Percentiles rank a stretch among this genome's conserved stretches.
These are phyloP conservation scores for Poeciliopsis occidentalis DNA, from an alignment of 2,113 vertebrate species.

Conservation along the genomic window DNA sequence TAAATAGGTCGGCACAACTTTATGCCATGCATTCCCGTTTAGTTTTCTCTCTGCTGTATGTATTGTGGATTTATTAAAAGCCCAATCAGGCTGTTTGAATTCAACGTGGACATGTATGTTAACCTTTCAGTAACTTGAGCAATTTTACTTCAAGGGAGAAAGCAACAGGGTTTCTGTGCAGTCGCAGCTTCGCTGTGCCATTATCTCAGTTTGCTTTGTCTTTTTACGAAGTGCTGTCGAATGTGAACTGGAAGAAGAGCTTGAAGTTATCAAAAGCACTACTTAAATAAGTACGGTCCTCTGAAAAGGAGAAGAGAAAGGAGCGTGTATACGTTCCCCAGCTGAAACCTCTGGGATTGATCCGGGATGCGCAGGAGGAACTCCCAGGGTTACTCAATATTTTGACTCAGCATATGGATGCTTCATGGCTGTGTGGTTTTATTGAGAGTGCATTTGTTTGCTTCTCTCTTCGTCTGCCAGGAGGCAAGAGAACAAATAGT, in stretches of 20 bases:
- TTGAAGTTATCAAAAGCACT: not conserved
- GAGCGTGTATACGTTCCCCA: not conserved
- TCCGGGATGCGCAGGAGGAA: constrained; percentile 3
- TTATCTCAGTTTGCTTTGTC: too few species aligned
- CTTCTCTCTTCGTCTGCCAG: constrained; percentile 26
- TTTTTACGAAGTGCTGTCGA: not conserved
- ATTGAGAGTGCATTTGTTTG: constrained; percentile 2
- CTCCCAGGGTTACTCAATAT: not conserved
- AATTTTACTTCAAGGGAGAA: too few species aligned
- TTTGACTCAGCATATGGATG: constrained; percentile 38
- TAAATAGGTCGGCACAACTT: too few species aligned
- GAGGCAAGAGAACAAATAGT: constrained; percentile 36
- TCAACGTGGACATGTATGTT: too few species aligned
- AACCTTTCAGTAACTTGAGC: too few species aligned
- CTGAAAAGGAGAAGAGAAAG: not conserved
- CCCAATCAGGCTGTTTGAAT: too few species aligned
- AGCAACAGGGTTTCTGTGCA: too few species aligned
- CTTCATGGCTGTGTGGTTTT: constrained; percentile 19
- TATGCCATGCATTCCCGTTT: too few species aligned
- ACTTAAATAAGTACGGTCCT: not conserved
- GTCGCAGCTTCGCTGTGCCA: too few species aligned
- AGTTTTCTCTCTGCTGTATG: too few species aligned
- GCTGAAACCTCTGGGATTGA: not conserved
- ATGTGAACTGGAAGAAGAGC: not conserved
- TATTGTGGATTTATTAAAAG: too few species aligned